A percentile compares a stretch with the other conserved stretches of the same genome.
Evolutionary conservation across 2,113 vertebrate species (phyloP).

Genomic region (Thomomys bottae): DNA sequence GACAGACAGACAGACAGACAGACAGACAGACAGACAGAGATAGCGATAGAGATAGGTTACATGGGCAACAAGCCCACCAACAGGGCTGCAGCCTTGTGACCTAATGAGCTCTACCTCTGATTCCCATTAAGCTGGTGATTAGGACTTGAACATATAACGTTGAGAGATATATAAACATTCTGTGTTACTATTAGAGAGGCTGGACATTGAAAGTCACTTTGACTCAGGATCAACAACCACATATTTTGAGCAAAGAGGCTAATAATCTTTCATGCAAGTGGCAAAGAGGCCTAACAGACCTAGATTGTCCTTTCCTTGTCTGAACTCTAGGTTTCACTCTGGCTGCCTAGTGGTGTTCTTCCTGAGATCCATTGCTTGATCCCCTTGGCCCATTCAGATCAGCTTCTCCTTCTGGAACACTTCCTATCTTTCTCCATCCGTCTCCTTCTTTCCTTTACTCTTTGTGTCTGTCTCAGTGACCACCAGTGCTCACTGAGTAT

Average conservation of each 20-base stretch:
- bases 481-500: accelerated
- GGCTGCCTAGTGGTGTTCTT: not conserved
- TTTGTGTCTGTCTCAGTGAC: not conserved
- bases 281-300: not conserved
- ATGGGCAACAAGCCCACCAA: too few species aligned
- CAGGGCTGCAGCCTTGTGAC: not conserved
- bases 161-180: not conserved
- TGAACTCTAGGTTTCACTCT: too few species aligned
- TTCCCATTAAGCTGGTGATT: not conserved
- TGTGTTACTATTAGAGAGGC: not conserved
- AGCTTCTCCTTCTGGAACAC: not conserved
- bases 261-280: too few species aligned
- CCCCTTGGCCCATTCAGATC: not conserved
- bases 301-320: not conserved
- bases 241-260: not conserved
- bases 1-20: too few species aligned
- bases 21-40: too few species aligned
- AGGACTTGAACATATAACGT: not conserved
- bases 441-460: not conserved
- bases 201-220: not conserved
- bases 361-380: not conserved
- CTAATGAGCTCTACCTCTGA: not conserved
- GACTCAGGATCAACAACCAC: not conserved
- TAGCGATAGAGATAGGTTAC: too few species aligned
- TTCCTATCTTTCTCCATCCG: not conserved